Percentiles rank a stretch among this genome's conserved stretches.
These are phyloP conservation scores for Copsychus sechellarum DNA, from an alignment of 2,113 vertebrate species.

Conservation along the genomic window DNA sequence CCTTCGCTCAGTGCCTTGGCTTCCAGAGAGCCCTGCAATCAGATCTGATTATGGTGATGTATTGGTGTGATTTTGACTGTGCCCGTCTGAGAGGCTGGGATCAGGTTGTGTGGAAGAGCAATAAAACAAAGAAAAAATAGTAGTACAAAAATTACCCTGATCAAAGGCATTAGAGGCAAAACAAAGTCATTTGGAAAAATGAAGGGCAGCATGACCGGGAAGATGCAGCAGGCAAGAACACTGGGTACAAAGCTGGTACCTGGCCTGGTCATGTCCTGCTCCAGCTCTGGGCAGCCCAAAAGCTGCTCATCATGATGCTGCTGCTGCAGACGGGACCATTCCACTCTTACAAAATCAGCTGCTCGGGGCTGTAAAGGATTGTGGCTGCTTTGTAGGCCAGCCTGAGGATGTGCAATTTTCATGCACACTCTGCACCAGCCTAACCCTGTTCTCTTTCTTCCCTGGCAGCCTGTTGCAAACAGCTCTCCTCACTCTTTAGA, in stretches of 20 bases:
- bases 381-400: neutral
- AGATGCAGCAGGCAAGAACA: neutral
- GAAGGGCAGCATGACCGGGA: neutral
- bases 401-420: neutral
- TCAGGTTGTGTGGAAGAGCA: neutral
- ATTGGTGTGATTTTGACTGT: neutral
- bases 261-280: neutral
- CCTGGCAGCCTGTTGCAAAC: neutral
- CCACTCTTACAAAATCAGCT: neutral
- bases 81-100: neutral
- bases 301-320: neutral
- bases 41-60: conserved; percentile 4
- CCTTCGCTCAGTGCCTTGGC: neutral
- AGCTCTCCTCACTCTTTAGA: neutral
- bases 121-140: neutral
- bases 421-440: neutral
- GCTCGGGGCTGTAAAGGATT: accelerated
- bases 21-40: neutral
- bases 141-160: neutral
- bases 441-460: neutral
- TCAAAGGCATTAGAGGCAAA: neutral
- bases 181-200: neutral
- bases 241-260: neutral
- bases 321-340: neutral
- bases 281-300: neutral